A percentile compares a stretch with the other conserved stretches of the same genome.
phyloP scores from a whole-genome alignment of 2,888 invertebrate genomes.

The Caenorhabditis sp. region DNA sequence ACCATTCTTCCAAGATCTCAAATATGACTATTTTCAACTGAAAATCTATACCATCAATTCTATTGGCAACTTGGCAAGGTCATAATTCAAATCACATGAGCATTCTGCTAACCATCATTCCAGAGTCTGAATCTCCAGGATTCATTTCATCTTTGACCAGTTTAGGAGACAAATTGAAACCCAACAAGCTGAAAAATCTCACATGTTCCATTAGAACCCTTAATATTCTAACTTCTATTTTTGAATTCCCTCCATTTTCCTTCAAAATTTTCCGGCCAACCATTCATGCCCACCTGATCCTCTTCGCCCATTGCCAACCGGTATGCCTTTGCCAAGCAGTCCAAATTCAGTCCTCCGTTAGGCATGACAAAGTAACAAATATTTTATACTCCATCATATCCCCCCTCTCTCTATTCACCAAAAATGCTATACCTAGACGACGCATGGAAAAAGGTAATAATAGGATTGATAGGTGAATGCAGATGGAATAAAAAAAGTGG shows the following conservation, averaged over 20 bases:
- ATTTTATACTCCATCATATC: constrained; percentile 4
- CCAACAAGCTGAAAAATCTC: too few relatives aligned
- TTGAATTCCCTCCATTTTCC: not conserved
- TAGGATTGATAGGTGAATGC: constrained; percentile 54
- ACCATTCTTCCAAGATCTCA: too few relatives aligned
- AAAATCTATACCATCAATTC: too few relatives aligned
- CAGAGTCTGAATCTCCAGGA: too few relatives aligned
- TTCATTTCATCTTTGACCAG: too few relatives aligned
- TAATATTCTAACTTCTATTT: not conserved
- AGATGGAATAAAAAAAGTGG: constrained; percentile 8
- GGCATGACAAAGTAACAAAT: constrained; percentile 40
- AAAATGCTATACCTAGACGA: constrained; percentile 16
- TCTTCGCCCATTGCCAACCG: constrained; percentile 16
- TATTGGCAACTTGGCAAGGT: too few relatives aligned
- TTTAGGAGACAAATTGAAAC: too few relatives aligned
- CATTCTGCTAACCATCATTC: too few relatives aligned
- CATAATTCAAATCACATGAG: too few relatives aligned
- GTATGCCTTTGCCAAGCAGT: constrained; percentile 28
- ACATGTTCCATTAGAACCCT: not conserved
- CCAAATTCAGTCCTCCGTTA: constrained; percentile 21
- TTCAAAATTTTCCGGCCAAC: not conserved
- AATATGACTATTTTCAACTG: too few relatives aligned
- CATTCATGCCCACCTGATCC: constrained; percentile 40
- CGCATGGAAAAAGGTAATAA: constrained; percentile 39
- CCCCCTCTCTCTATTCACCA: not conserved